Evolutionary conservation across 2,888 invertebrate species (phyloP).

Genomic region (Temnothorax unifasciatus): DNA sequence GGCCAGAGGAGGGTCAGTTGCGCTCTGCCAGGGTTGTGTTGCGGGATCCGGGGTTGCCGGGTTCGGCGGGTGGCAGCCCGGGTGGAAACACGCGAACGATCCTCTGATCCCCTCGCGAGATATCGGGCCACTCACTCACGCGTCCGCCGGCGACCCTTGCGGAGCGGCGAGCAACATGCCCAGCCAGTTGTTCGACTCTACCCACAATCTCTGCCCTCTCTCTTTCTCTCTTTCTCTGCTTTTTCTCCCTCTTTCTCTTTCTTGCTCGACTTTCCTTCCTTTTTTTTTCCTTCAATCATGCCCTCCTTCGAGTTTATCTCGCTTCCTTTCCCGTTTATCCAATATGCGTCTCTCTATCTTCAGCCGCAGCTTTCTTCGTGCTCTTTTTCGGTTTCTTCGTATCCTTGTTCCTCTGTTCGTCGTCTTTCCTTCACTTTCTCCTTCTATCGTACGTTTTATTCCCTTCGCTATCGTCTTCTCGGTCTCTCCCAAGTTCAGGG

Average conservation of each 20-base stretch:
- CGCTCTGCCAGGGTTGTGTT: conserved; percentile 74
- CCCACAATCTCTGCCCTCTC: conserved; percentile 57
- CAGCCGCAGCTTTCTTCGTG: conserved; percentile 5
- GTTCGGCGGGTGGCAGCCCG: conserved; percentile 82
- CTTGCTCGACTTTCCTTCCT: conserved; percentile 42
- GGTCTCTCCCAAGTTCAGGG: conserved; percentile 68
- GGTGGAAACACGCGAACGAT: conserved; percentile 86
- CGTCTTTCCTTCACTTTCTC: conserved; percentile 50
- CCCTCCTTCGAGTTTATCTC: conserved; percentile 48
- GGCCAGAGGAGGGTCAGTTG: conserved; percentile 72
- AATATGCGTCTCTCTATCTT: conserved; percentile 45
- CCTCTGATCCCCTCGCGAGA: conserved; percentile 86
- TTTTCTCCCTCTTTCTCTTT: conserved; percentile 9
- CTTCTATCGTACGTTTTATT: conserved; percentile 19
- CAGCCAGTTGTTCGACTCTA: conserved; percentile 71
- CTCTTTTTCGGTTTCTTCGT: conserved; percentile 23
- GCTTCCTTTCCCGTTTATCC: conserved; percentile 42
- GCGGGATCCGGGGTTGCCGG: conserved; percentile 81
- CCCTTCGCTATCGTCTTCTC: conserved; percentile 32
- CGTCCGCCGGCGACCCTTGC: conserved; percentile 83
- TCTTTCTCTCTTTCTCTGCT: conserved; percentile 35
- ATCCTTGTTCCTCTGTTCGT: conserved; percentile 22
- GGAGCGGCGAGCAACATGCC: conserved; percentile 78
- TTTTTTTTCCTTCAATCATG: conserved; percentile 26
- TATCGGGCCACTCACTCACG: conserved; percentile 86